Conservation (phyloP, 2,888 invertebrate genomes). For the Tuberolachnus salignus region DNA sequence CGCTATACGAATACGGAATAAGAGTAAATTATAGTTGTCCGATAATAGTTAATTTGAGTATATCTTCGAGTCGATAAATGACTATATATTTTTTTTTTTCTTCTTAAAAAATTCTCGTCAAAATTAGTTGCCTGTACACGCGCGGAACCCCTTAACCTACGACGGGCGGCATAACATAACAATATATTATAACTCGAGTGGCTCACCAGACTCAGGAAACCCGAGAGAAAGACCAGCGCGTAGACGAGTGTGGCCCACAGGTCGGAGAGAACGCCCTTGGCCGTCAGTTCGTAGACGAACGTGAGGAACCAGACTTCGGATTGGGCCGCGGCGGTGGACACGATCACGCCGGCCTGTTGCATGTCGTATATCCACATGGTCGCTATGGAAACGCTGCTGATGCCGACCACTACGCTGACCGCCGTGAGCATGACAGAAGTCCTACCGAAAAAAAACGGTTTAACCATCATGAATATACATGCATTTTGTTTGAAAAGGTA, state of each 20-base stretch:
- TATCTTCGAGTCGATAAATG: too few relatives aligned
- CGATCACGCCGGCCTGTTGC: constrained; percentile 52
- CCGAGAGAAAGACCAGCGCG: constrained; percentile 67
- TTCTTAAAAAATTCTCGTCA: too few relatives aligned
- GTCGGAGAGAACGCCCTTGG: constrained; percentile 64
- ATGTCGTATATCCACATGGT: constrained; percentile 64
- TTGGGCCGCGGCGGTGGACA: constrained; percentile 63
- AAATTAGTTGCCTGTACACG: too few relatives aligned
- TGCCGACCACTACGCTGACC: constrained; percentile 67
- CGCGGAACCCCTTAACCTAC: too few relatives aligned
- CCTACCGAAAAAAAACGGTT: too few relatives aligned
- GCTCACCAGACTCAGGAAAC: constrained; percentile 70
- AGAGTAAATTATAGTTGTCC: too few relatives aligned
- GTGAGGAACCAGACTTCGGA: constrained; percentile 69
- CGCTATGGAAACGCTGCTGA: constrained; percentile 68
- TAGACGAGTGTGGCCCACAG: constrained; percentile 69
- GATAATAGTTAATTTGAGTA: too few relatives aligned
- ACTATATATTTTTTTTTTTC: too few relatives aligned
- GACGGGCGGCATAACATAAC: too few relatives aligned
- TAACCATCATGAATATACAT: too few relatives aligned
- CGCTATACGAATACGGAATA: too few relatives aligned
- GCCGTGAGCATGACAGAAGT: constrained; percentile 68
- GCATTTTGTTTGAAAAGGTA: too few relatives aligned
- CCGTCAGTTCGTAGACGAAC: constrained; percentile 68
- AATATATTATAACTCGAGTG: background rate